Conservation (phyloP, 2,113 vertebrate genomes). For the Galeopterus variegatus region DNA sequence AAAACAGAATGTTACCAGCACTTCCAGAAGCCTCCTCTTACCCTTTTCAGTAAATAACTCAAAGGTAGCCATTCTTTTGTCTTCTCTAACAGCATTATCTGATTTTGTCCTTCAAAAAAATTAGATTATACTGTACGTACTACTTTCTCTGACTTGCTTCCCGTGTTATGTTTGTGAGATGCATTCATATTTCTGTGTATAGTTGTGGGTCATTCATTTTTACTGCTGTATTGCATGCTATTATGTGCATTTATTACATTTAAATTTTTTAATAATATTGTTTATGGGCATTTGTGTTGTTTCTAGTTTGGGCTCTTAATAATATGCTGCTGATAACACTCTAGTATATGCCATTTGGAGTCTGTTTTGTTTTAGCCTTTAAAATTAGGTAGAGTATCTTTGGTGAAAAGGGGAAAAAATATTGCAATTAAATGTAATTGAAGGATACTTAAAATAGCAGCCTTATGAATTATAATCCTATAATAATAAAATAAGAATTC, state of each 20-base stretch:
- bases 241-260: not conserved
- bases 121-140: not conserved
- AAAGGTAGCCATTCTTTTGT: not conserved
- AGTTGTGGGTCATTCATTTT: not conserved
- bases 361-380: slow-evolving; percentile 49
- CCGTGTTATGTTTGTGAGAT: not conserved
- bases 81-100: not conserved
- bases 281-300: not conserved
- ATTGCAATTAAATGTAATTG: not conserved
- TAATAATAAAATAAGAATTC: slow-evolving; percentile 47
- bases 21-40: not conserved
- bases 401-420: not conserved
- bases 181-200: not conserved
- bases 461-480: not conserved
- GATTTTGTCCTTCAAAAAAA: not conserved
- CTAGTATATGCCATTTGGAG: not conserved
- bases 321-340: not conserved
- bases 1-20: not conserved
- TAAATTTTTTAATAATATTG: slow-evolving; percentile 2
- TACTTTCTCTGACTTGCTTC: not conserved
- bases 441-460: slow-evolving; percentile 37
- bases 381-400: slow-evolving; percentile 17
- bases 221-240: not conserved
- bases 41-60: not conserved
- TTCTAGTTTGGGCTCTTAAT: not conserved